Evolutionary conservation across 2,797 vertebrate genomes (phyloP).

Genomic region (Schizopygopsis malacanthus): DNA sequence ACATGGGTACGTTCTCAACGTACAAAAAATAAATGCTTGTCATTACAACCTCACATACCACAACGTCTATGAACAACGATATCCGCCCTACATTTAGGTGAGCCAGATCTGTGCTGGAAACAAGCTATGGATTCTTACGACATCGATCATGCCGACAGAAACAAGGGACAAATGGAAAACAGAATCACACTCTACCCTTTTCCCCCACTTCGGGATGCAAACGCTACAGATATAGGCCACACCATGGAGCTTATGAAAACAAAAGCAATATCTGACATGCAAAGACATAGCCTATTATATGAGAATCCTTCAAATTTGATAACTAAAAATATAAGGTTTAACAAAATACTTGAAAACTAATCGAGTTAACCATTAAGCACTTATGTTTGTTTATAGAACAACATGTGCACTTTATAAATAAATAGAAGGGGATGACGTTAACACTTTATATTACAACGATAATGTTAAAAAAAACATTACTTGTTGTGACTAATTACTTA

Average conservation of each 20-base stretch:
- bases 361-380: neutral
- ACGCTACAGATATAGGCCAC: neutral
- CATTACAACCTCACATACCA: constrained; percentile 51
- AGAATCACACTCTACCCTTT: constrained; percentile 3
- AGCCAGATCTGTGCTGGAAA: constrained; percentile 28
- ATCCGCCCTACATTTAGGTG: constrained; percentile 43
- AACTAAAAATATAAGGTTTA: neutral
- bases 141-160: constrained; percentile 18
- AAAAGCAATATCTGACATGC: neutral
- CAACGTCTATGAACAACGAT: constrained; percentile 18
- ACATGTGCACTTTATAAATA: neutral
- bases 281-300: neutral
- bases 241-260: neutral
- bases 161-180: constrained; percentile 22
- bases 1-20: constrained; percentile 7
- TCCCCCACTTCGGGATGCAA: constrained; percentile 8
- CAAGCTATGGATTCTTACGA: constrained; percentile 16
- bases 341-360: neutral
- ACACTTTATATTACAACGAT: neutral
- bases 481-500: neutral
- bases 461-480: neutral
- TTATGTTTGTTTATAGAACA: neutral
- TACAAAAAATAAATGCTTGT: constrained; percentile 35
- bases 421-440: neutral
- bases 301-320: neutral